phyloP scores from a whole-genome alignment of 2,888 invertebrate species.

The Cosmia pyralina region DNA sequence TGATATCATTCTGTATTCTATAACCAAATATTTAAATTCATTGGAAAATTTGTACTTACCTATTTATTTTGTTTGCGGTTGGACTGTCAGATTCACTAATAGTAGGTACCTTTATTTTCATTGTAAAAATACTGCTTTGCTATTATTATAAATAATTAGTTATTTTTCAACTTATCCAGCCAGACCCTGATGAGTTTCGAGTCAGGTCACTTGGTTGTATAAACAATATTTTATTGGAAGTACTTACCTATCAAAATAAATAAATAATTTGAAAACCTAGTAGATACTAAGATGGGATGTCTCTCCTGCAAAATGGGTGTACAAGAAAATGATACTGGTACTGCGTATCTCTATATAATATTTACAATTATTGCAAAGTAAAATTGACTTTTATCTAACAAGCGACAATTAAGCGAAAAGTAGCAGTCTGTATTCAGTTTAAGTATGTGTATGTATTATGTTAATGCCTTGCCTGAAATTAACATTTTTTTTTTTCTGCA shows the following conservation, averaged over 20 bases:
- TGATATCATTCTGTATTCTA: not conserved
- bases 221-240: not conserved
- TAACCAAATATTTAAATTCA: not conserved
- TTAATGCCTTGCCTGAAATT: not conserved
- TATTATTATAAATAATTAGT: not conserved
- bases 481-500: not conserved
- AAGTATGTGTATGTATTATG: no score
- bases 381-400: not conserved
- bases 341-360: not conserved
- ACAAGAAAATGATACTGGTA: not conserved
- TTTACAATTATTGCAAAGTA: not conserved
- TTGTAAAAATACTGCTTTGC: not conserved
- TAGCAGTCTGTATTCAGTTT: no score
- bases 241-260: not conserved
- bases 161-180: not conserved
- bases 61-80: not conserved
- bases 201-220: not conserved
- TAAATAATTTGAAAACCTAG: not conserved
- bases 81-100: not conserved
- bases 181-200: not conserved
- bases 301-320: not conserved
- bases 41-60: not conserved
- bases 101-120: not conserved
- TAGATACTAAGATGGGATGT: not conserved
- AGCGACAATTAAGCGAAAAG: no score